Evolutionary conservation across 2,888 invertebrate species (phyloP), one percentile per base, ranked within the genome.

Genomic region (Leptinotarsa tumamoca): DNA sequence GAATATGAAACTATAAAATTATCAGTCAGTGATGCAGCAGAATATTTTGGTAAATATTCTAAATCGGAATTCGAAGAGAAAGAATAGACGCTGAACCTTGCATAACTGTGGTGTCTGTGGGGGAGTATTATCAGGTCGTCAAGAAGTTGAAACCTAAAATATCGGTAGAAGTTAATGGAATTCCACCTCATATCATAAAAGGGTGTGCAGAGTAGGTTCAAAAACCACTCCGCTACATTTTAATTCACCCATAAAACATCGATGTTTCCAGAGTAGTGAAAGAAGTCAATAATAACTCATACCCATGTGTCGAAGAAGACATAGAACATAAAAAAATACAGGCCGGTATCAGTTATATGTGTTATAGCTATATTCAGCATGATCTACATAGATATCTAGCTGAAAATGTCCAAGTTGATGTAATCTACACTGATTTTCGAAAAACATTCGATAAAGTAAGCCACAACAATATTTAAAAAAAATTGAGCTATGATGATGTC

Each of bases 131-230:
- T 58, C 14, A 58, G 58, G 4, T 23, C 23, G 14, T 58, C 7
- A 18, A 18, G 13, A 18, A 18, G 13, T 13, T 58, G 58, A 58
- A 52, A 27, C 66, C 27, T 4, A 66, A 66, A 21, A 66, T n/a
- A 43, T 66, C 66, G n/a, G 43, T 27, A 10, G 67, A 49, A 5
- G 23, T 67, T 43, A 50, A 50, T 43, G n/a, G 67, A 67, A 67
- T 67, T 67, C 18, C 67, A 49, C 67, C 67, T 14, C 49, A 67
- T 67, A 67, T 67, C 2, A 67, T 67, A 17, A 50, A 67, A 67
- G 4, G 67, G 4, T 67, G 49, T 51, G 52, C 68, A 15, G 27
- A 27, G 27, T 5, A 0, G 27, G 5, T 27, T 17, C 51, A 51
- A 15, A 5, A 50, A 68, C 68, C 52, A 18, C n/a, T 52, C 14